Conservation (phyloP, 2,888 invertebrate species). For the Limnephilus marmoratus region DNA sequence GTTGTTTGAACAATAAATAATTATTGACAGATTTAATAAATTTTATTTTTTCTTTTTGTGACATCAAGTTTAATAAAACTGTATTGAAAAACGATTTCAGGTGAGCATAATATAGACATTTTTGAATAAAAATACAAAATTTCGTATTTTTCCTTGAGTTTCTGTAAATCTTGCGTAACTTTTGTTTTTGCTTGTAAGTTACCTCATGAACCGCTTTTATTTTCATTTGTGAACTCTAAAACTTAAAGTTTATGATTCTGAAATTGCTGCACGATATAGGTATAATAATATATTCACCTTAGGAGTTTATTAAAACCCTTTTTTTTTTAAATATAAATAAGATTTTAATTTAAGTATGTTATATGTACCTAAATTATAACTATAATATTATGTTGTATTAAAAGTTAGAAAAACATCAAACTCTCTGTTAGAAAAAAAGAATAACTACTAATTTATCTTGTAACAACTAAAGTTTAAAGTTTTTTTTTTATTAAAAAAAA, state of each 20-base stretch:
- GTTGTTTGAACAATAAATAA: neutral
- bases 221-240: neutral
- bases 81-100: neutral
- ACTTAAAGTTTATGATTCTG: neutral
- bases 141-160: neutral
- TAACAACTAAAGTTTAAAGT: slow-evolving; percentile 27
- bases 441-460: neutral
- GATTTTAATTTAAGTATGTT: neutral
- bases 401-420: neutral
- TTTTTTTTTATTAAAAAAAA: slow-evolving; percentile 47
- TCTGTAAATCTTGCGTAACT: neutral
- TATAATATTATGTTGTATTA: slow-evolving; percentile 3
- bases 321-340: slow-evolving; percentile 31
- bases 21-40: neutral
- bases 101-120: neutral
- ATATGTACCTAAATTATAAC: neutral
- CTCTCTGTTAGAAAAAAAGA: neutral
- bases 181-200: neutral
- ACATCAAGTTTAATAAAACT: neutral
- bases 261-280: neutral
- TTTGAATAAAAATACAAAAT: neutral
- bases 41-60: neutral
- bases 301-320: neutral
- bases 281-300: slow-evolving; percentile 2
- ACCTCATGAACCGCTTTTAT: neutral